Evolutionary conservation across 2,888 invertebrate species (phyloP).

Genomic region (Tubulanus polymorphus): DNA sequence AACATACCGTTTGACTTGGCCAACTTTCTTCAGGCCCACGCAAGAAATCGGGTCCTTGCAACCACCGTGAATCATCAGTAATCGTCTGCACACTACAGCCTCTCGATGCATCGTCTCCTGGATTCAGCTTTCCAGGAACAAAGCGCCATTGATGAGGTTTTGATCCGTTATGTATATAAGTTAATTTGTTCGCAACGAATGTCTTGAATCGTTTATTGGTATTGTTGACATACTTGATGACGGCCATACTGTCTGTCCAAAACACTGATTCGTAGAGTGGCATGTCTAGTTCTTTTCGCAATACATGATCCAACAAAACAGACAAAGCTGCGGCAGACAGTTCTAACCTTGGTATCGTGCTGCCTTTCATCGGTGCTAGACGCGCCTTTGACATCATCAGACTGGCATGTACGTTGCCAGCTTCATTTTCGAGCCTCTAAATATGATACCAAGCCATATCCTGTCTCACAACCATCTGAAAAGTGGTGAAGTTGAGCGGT

Average conservation of each 20-base stretch:
- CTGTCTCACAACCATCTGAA: slow-evolving; percentile 16
- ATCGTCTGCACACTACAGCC: neutral
- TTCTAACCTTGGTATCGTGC: slow-evolving; percentile 22
- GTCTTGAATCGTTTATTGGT: neutral
- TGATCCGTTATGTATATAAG: neutral
- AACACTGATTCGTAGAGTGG: neutral
- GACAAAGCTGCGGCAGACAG: slow-evolving; percentile 17
- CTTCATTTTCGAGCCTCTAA: slow-evolving; percentile 14
- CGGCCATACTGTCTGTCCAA: neutral
- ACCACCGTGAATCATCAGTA: neutral
- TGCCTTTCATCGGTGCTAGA: slow-evolving; percentile 21
- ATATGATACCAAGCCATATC: slow-evolving; percentile 26
- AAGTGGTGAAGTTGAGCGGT: slow-evolving; percentile 12
- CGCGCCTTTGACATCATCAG: slow-evolving; percentile 21
- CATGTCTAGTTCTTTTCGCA: neutral
- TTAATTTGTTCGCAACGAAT: neutral
- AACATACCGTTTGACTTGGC: too few species aligned
- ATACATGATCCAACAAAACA: neutral
- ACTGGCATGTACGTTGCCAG: neutral
- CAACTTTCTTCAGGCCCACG: too few species aligned
- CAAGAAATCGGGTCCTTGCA: neutral
- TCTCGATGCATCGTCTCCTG: neutral
- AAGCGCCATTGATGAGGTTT: neutral
- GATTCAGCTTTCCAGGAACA: neutral
- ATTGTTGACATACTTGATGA: neutral